phyloP scores from a whole-genome alignment of 2,797 vertebrate genomes.

The Phoebastria nigripes region DNA sequence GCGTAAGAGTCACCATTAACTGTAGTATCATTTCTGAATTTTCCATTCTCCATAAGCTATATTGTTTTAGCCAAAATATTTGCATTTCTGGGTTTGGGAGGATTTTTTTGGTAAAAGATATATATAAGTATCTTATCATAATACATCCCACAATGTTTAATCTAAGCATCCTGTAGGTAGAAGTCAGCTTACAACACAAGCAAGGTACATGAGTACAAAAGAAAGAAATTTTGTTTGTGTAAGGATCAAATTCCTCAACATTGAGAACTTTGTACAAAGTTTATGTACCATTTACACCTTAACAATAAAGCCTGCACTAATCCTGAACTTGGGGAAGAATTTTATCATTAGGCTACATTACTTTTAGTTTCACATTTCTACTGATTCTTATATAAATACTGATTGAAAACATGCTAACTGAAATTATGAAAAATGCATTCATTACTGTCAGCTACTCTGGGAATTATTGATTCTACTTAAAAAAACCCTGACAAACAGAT shows the following conservation, averaged over 20 bases:
- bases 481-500: not conserved
- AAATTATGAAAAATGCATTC: not conserved
- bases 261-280: not conserved
- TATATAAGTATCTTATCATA: not conserved
- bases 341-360: not conserved
- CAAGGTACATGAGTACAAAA: not conserved
- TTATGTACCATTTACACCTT: not conserved
- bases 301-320: not conserved
- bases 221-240: not conserved
- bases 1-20: not conserved
- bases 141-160: not conserved
- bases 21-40: not conserved
- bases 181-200: not conserved
- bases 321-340: not conserved
- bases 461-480: not conserved
- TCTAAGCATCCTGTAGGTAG: not conserved
- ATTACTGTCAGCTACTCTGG: not conserved
- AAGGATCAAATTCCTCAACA: not conserved
- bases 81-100: not conserved
- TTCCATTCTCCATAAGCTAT: not conserved
- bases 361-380: not conserved
- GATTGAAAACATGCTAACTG: not conserved
- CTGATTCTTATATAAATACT: not conserved
- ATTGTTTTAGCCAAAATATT: not conserved
- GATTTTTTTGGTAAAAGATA: not conserved